Base-by-base conservation (phyloP, 1,140 invertebrate species). In the Drosophila miranda region DNA sequence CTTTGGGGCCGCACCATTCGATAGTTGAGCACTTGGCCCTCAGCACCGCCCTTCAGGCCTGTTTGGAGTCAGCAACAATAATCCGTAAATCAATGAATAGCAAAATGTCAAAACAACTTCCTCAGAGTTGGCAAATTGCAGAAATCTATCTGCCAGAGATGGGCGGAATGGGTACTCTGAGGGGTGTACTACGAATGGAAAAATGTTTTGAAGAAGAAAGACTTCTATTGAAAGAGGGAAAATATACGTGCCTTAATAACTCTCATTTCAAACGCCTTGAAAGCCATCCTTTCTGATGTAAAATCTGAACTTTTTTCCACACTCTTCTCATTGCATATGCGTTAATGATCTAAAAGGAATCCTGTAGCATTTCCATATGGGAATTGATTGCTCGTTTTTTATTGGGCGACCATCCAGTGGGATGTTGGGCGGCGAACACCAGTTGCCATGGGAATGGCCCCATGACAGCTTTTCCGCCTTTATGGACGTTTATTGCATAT, bases 51-150 rank as follows among this genome's bases (percentile, higher is more conserved):
- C 28, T 30, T 1, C 30, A 21, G 64, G 62, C 21, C 13, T 6
- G 13, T 21, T 21, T 28, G 9, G 13, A 56, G 43, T 46, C 50
- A 56, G 62, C 44, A 34, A 74, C 64, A 75, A 62, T 83, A 83
- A 83, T 83, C 79, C 71, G 70, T 83, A 75, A 83, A 83, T 82
- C 79, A 82, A 83, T 83, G 77, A 75, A 68, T 75, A 75, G 50
- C 23, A 55, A 43, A 68, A 67, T 43, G 62, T 46, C 75, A 72
- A 78, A 83, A 77, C 64, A 63, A 83, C 56, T 64, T 77, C 55
- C 34, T 30, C 6, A 43, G 26, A 51, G 48, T 69, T 59, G 55
- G n/a, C 55, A 23, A 38, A 48, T 49, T 54, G 59, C 60, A 50
- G 43, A 45, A 0, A 23, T 71, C 46, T 54, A 66, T 49, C 48